Percentiles rank a stretch among this genome's conserved stretches.
phyloP scores from a whole-genome alignment of 2,797 vertebrate species.

The Brotogeris chrysoptera region DNA sequence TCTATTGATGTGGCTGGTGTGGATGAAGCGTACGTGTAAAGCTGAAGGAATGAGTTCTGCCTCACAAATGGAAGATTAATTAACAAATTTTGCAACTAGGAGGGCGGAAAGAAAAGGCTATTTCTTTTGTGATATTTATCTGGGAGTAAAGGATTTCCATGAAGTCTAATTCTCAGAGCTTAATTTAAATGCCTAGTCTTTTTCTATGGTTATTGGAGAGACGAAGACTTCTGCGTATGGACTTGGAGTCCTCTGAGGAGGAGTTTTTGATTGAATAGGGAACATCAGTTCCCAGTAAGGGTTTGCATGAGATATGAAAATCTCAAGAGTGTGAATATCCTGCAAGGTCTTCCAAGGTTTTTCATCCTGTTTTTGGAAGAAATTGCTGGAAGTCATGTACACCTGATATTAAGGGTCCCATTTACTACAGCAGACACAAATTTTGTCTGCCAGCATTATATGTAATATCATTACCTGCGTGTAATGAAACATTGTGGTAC shows the following conservation, averaged over 20 bases:
- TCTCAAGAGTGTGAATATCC: background rate
- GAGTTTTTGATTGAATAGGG: background rate
- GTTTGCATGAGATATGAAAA: background rate
- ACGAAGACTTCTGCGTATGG: background rate
- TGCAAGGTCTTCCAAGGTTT: background rate
- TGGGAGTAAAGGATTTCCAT: background rate
- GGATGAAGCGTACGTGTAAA: background rate
- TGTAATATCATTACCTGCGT: background rate
- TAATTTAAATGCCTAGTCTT: background rate
- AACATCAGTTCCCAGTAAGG: background rate
- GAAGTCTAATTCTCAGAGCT: background rate
- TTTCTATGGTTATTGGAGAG: background rate
- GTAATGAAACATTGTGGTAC: background rate
- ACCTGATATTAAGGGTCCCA: background rate
- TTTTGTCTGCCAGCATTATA: background rate
- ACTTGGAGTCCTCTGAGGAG: background rate
- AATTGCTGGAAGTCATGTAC: background rate
- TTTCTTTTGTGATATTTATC: background rate
- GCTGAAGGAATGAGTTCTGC: background rate
- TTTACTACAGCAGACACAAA: background rate
- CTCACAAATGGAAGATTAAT: background rate
- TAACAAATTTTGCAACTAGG: background rate
- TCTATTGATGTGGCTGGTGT: background rate
- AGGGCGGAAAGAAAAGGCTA: fast-evolving
- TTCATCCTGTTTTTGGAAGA: background rate